A percentile compares a stretch with the other conserved stretches of the same genome.
Evolutionary conservation across 2,113 vertebrate genomes (phyloP).

Genomic region (Phyllostomus hastatus): DNA sequence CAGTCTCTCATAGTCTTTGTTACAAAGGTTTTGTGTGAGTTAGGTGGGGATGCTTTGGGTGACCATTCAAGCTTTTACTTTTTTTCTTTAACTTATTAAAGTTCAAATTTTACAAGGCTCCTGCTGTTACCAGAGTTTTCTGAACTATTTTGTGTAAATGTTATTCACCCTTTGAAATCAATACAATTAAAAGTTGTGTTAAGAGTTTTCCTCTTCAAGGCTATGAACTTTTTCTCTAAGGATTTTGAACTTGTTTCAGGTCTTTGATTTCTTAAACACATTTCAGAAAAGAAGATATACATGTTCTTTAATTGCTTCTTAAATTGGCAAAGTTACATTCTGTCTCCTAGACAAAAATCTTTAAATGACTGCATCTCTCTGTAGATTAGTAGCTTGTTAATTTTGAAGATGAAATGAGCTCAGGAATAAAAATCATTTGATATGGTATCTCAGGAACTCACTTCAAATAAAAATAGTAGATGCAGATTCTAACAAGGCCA

Average conservation of each 20-base stretch:
- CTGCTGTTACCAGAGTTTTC: conserved; percentile 73
- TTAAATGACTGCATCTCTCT: conserved; percentile 72
- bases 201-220: conserved; percentile 68
- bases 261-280: conserved; percentile 72
- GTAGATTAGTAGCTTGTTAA: conserved; percentile 71
- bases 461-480: conserved; percentile 70
- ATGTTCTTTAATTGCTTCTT: conserved; percentile 73
- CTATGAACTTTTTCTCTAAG: conserved; percentile 68
- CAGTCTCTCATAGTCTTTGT: conserved; percentile 46
- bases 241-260: conserved; percentile 73
- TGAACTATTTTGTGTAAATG: conserved; percentile 70
- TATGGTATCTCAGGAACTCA: conserved; percentile 60
- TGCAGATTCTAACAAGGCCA: neutral
- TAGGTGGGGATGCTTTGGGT: conserved; percentile 51
- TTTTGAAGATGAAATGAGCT: conserved; percentile 73
- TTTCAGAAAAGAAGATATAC: conserved; percentile 75
- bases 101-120: conserved; percentile 79
- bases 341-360: conserved; percentile 60
- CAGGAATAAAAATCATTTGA: conserved; percentile 72
- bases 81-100: conserved; percentile 74
- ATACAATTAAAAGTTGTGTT: conserved; percentile 65
- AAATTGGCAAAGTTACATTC: conserved; percentile 53
- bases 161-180: conserved; percentile 75
- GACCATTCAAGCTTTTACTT: conserved; percentile 57
- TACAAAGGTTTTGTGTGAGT: conserved; percentile 46